A percentile compares a stretch with the other conserved stretches of the same genome.
Evolutionary conservation across 2,888 invertebrate species (phyloP).

Genomic region (Agonum fuliginosum): DNA sequence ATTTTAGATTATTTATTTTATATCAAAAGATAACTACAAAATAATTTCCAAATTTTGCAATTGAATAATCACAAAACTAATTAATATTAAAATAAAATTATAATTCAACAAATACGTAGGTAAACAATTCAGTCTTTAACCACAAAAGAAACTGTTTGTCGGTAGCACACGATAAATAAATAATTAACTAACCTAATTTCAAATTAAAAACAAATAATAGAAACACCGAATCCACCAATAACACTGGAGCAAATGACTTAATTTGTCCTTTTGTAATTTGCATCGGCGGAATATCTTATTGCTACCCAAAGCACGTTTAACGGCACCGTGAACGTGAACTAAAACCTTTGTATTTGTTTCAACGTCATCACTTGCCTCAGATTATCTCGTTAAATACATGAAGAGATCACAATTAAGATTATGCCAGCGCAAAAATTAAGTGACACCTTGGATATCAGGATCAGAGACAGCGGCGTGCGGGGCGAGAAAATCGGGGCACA

Average conservation of each 20-base stretch:
- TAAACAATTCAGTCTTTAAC: too few relatives aligned
- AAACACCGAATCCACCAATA: conserved; percentile 9
- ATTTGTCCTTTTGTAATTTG: conserved; percentile 36
- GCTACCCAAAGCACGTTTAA: not conserved
- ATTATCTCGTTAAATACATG: conserved; percentile 20
- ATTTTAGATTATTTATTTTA: too few relatives aligned
- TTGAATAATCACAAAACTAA: too few relatives aligned
- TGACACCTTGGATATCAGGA: not conserved
- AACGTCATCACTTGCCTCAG: conserved; percentile 4
- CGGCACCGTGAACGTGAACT: not conserved
- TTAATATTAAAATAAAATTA: too few relatives aligned
- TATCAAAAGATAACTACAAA: too few relatives aligned
- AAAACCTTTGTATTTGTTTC: conserved; percentile 12
- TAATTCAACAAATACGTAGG: too few relatives aligned
- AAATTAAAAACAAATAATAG: conserved; percentile 21
- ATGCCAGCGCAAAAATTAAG: conserved; percentile 8
- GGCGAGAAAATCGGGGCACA: not conserved
- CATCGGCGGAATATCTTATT: conserved; percentile 4
- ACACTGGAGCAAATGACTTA: conserved; percentile 3
- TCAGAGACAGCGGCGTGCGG: not conserved
- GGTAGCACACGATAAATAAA: conserved; percentile 5
- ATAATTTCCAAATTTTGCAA: too few relatives aligned
- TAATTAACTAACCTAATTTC: conserved; percentile 9
- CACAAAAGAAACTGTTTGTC: too few relatives aligned
- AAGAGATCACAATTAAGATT: conserved; percentile 29